Conservation (phyloP, 2,113 vertebrate genomes). For the Lepus timidus region DNA sequence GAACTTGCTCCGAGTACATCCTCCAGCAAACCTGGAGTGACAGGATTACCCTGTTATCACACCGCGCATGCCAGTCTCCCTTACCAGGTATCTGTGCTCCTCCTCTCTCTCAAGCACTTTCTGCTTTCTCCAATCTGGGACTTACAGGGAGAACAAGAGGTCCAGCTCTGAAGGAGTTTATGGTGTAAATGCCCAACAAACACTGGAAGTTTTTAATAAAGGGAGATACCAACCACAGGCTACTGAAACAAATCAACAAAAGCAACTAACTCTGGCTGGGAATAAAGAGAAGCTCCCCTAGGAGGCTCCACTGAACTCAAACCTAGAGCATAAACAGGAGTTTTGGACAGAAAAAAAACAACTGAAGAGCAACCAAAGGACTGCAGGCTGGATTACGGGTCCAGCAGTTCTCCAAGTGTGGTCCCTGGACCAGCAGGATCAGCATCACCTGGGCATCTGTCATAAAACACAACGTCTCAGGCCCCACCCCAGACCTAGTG, state of each 20-base stretch:
- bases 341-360: neutral
- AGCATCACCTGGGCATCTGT: neutral
- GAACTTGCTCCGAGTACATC: neutral
- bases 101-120: neutral
- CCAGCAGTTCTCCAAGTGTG: neutral
- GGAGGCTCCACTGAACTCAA: neutral
- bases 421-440: neutral
- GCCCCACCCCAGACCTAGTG: neutral
- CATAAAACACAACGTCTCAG: neutral
- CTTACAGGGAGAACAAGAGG: neutral
- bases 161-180: neutral
- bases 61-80: neutral
- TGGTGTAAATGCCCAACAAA: neutral
- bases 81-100: neutral
- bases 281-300: neutral
- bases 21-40: neutral
- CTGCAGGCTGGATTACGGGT: neutral
- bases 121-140: neutral
- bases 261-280: neutral
- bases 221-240: neutral
- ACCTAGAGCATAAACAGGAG: neutral
- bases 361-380: neutral
- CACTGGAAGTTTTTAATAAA: neutral
- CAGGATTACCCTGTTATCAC: neutral
- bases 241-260: neutral